Conservation (phyloP, 2,888 invertebrate species). For the Diogma glabrata region DNA sequence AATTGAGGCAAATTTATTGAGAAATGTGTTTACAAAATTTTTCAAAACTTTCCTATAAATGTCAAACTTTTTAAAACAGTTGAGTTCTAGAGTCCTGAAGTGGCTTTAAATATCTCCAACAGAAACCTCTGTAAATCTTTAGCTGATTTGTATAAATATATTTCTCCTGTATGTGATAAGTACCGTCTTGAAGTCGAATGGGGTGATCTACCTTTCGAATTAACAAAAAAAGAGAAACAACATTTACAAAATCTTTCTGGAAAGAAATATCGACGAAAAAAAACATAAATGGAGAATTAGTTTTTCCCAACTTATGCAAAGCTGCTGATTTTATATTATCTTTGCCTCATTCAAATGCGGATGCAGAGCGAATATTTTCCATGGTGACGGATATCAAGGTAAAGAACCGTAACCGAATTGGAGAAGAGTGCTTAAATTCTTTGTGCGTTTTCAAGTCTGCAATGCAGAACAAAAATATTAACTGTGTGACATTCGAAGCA, state of each 20-base stretch:
- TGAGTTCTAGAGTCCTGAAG: neutral
- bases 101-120: neutral
- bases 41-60: neutral
- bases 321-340: neutral
- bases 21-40: neutral
- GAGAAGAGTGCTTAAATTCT: neutral
- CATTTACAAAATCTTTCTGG: neutral
- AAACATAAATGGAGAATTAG: neutral
- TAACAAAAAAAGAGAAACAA: neutral
- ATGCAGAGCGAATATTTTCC: neutral
- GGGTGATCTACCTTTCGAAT: neutral
- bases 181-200: constrained; percentile 1
- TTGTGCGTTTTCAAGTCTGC: neutral
- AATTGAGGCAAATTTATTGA: neutral
- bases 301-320: neutral
- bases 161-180: neutral
- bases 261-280: neutral
- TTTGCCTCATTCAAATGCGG: neutral
- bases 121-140: neutral
- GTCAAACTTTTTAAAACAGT: neutral
- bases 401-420: neutral
- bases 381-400: constrained; percentile 3
- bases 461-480: too few relatives aligned
- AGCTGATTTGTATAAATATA: neutral
- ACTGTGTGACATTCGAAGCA: too few relatives aligned